These are phyloP conservation scores for Acanthochromis polyacanthus DNA, from an alignment of 2,113 vertebrate species.

Conservation along the genomic window DNA sequence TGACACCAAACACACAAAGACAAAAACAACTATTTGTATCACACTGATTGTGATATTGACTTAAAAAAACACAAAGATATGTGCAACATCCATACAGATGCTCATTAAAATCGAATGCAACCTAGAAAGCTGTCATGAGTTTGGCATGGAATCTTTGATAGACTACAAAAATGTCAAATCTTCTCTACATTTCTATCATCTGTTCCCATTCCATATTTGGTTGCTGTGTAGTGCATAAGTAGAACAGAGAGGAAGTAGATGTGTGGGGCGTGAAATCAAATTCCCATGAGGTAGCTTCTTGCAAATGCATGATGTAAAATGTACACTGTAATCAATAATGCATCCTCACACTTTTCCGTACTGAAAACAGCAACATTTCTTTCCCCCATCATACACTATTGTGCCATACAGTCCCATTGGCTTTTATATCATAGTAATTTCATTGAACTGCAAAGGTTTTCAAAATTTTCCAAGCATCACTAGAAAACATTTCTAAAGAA, in stretches of 20 bases:
- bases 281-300: not conserved
- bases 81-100: not conserved
- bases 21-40: not conserved
- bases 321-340: slow-evolving; percentile 15
- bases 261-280: slow-evolving; percentile 3
- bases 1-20: not conserved
- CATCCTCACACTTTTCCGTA: not conserved
- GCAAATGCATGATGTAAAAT: slow-evolving; percentile 17
- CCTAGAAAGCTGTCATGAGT: slow-evolving; percentile 29
- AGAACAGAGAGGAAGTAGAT: not conserved
- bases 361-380: slow-evolving; percentile 1
- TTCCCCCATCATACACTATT: not conserved
- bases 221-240: not conserved
- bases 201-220: not conserved
- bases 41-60: slow-evolving; percentile 10
- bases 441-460: not conserved
- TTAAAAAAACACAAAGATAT: not conserved
- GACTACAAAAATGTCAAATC: not conserved
- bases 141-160: not conserved
- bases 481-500: no score
- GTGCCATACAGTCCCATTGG: not conserved
- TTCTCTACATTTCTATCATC: not conserved
- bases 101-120: slow-evolving; percentile 12
- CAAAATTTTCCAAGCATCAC: not conserved
- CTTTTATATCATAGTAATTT: not conserved